Conservation (phyloP, 2,888 invertebrate genomes). For the Agonopterix arenella region DNA sequence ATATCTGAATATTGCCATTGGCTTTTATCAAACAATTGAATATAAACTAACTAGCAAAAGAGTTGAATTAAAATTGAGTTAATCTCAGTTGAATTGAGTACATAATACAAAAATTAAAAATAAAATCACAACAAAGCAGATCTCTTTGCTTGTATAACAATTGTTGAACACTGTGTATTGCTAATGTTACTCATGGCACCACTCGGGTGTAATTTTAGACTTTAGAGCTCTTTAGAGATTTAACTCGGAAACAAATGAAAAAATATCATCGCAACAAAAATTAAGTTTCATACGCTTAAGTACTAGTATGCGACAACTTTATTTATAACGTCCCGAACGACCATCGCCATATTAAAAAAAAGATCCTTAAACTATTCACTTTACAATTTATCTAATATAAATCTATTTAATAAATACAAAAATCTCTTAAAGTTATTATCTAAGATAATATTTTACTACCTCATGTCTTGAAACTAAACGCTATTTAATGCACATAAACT, state of each 20-base stretch:
- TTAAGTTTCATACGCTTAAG: conserved; percentile 64
- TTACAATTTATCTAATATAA: conserved; percentile 76
- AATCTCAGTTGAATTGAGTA: conserved; percentile 75
- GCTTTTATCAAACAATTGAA: conserved; percentile 33
- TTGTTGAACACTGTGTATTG: conserved; percentile 18
- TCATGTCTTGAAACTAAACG: conserved; percentile 72
- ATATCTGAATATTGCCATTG: conserved; percentile 43
- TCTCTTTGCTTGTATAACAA: conserved; percentile 43
- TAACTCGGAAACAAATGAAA: conserved; percentile 1
- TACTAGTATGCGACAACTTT: conserved; percentile 56
- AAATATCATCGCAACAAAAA: conserved; percentile 23
- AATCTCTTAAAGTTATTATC: conserved; percentile 70
- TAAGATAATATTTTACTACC: conserved; percentile 72
- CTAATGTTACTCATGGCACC: neutral
- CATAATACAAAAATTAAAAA: conserved; percentile 49
- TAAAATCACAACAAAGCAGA: conserved; percentile 68
- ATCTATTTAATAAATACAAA: conserved; percentile 76
- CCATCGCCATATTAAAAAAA: conserved; percentile 69
- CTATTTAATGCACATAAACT: conserved; percentile 68
- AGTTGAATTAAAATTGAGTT: conserved; percentile 43
- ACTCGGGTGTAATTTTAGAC: neutral
- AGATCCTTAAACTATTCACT: conserved; percentile 67
- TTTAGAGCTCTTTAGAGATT: neutral
- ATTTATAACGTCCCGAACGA: conserved; percentile 54
- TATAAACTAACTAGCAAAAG: conserved; percentile 44